phyloP scores from a whole-genome alignment of 2,888 invertebrate species.

The Dolomedes plantarius region DNA sequence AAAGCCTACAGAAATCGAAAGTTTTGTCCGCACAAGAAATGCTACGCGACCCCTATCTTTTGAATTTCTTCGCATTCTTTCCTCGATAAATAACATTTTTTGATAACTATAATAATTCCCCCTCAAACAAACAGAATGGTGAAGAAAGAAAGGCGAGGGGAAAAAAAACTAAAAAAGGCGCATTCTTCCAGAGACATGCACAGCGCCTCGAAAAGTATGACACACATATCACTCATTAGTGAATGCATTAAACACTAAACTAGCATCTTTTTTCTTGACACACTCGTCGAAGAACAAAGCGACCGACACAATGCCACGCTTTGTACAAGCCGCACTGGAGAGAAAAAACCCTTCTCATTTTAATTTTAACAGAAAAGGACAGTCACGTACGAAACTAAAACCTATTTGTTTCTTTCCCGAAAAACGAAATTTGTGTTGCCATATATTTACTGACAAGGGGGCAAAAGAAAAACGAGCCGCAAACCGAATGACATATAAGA shows the following conservation, averaged over 20 bases:
- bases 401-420: not conserved
- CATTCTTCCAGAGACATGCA: not conserved
- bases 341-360: conserved; percentile 15
- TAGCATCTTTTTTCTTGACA: not conserved
- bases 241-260: conserved; percentile 18
- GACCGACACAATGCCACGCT: not conserved
- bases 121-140: not conserved
- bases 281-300: not conserved
- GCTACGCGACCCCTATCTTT: not conserved
- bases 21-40: not conserved
- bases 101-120: not conserved
- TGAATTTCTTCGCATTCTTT: not conserved
- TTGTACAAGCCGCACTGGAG: not conserved
- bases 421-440: conserved; percentile 14
- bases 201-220: not conserved
- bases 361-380: conserved; percentile 12
- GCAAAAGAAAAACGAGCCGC: not conserved
- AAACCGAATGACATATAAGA: conserved; percentile 64
- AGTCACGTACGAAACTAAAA: conserved; percentile 13
- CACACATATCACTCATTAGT: conserved; percentile 17
- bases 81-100: not conserved
- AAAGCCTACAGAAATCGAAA: not conserved
- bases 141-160: not conserved
- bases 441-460: not conserved
- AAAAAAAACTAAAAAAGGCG: not conserved